A percentile compares a stretch with the other conserved stretches of the same genome.
Conservation (phyloP, 2,797 vertebrate genomes). For the Gouania willdenowi region DNA sequence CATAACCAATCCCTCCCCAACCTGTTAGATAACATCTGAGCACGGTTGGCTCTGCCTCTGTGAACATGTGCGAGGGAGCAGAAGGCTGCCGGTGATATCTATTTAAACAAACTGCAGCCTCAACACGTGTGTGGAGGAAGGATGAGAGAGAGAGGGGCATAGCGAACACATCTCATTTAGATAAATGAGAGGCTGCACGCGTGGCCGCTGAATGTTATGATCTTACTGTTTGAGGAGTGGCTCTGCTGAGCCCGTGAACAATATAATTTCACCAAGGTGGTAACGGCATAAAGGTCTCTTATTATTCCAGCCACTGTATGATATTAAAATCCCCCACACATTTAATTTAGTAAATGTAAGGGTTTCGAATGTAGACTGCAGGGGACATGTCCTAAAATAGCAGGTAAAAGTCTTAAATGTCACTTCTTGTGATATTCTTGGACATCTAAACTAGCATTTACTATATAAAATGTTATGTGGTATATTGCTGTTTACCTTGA, state of each 20-base stretch:
- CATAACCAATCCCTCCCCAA: conserved; percentile 26
- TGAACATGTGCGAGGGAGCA: conserved; percentile 11
- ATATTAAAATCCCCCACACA: conserved; percentile 55
- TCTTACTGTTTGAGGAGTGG: conserved; percentile 63
- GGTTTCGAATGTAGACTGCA: conserved; percentile 37
- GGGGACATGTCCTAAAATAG: conserved; percentile 35
- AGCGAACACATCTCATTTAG: conserved; percentile 57
- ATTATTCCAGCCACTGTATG: conserved; percentile 48
- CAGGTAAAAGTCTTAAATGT: conserved; percentile 35
- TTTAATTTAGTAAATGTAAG: conserved; percentile 52
- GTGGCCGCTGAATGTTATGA: conserved; percentile 48
- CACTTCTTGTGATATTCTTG: too few relatives aligned
- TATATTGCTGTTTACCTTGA: conserved; percentile 7
- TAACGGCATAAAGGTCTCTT: conserved; percentile 39
- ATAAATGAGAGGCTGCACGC: conserved; percentile 59
- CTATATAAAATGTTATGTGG: conserved; percentile 1
- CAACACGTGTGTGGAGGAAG: conserved; percentile 39
- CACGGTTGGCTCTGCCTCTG: not conserved
- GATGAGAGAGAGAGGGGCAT: conserved; percentile 32
- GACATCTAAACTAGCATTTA: conserved; percentile 15
- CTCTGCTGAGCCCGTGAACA: conserved; percentile 50
- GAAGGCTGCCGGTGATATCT: conserved; percentile 14
- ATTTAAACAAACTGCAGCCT: conserved; percentile 32
- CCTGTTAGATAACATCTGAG: conserved; percentile 33
- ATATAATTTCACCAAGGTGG: conserved; percentile 64